phyloP scores from a whole-genome alignment of 2,888 invertebrate species.

The Lycophotia porphyrea region DNA sequence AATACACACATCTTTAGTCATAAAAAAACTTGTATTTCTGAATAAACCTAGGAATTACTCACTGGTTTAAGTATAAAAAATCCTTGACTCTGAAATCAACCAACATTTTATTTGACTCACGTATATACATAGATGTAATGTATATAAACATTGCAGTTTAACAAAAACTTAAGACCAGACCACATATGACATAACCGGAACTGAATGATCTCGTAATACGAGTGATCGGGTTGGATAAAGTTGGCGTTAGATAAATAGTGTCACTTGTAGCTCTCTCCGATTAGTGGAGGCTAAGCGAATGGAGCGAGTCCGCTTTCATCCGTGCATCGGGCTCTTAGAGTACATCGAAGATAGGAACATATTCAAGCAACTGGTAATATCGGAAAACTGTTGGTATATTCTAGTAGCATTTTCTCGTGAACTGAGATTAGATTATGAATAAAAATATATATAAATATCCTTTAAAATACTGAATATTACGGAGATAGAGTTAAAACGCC shows the following conservation, averaged over 20 bases:
- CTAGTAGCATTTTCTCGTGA: not conserved
- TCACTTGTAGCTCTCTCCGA: slow-evolving; percentile 66
- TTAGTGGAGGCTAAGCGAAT: slow-evolving; percentile 47
- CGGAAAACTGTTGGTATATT: not conserved
- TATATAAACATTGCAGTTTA: not conserved
- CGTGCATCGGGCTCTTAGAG: slow-evolving; percentile 41
- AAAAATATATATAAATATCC: not conserved
- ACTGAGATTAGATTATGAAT: not conserved
- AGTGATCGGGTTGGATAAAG: slow-evolving; percentile 52
- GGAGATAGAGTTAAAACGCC: not conserved
- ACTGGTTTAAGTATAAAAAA: too few relatives aligned
- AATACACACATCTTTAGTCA: not conserved
- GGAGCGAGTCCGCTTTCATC: slow-evolving; percentile 70
- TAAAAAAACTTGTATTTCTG: not conserved
- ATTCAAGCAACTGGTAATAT: not conserved
- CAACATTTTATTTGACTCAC: slow-evolving; percentile 44
- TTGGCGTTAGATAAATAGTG: slow-evolving; percentile 64
- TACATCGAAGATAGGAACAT: slow-evolving; percentile 3
- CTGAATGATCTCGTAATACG: slow-evolving; percentile 58
- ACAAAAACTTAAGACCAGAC: slow-evolving; percentile 30
- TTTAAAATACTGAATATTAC: not conserved
- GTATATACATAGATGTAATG: slow-evolving; percentile 11
- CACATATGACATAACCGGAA: slow-evolving; percentile 66
- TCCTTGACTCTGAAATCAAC: slow-evolving; percentile 18
- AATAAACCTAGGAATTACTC: too few relatives aligned